Evolutionary conservation across 2,113 vertebrate genomes (phyloP).

Genomic region (Aepyceros melampus): DNA sequence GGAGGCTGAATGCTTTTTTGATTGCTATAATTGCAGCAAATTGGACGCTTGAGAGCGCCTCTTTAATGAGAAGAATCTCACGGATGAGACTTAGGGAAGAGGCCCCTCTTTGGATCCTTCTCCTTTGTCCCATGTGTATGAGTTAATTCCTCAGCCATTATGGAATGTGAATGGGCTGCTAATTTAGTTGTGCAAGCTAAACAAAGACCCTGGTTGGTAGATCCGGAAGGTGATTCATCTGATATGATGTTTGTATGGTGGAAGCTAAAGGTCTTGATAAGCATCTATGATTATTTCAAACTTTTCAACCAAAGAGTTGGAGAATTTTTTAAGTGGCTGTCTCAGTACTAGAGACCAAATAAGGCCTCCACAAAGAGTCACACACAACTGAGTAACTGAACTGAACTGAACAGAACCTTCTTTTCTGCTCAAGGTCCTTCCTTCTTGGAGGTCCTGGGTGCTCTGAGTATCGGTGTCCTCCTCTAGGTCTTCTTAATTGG

Average conservation of each 20-base stretch:
- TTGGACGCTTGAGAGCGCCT: slow-evolving; percentile 79
- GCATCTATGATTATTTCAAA: slow-evolving; percentile 11
- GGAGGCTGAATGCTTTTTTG: slow-evolving; percentile 84
- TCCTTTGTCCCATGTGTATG: slow-evolving; percentile 80
- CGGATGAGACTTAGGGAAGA: slow-evolving; percentile 80
- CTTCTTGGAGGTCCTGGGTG: neutral
- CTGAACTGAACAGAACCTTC: neutral
- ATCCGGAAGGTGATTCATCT: slow-evolving; percentile 70
- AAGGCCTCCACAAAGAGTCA: neutral
- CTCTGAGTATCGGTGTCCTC: neutral
- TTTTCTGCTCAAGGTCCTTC: neutral
- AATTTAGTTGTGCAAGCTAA: slow-evolving; percentile 80
- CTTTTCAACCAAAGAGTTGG: neutral
- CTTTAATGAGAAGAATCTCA: slow-evolving; percentile 80
- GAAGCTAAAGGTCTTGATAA: slow-evolving; percentile 31
- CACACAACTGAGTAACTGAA: too few relatives aligned
- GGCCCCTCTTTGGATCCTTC: slow-evolving; percentile 78
- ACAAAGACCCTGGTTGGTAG: slow-evolving; percentile 80
- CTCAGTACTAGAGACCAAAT: neutral
- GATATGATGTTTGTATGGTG: slow-evolving; percentile 36
- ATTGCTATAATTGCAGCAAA: slow-evolving; percentile 85
- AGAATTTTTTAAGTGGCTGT: slow-evolving; percentile 3
- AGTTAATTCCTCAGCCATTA: slow-evolving; percentile 82
- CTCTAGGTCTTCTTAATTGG: neutral
- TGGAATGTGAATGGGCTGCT: slow-evolving; percentile 77